Evolutionary conservation across 1,140 invertebrate genomes (phyloP).

Genomic region (Xylocopa sonorina): DNA sequence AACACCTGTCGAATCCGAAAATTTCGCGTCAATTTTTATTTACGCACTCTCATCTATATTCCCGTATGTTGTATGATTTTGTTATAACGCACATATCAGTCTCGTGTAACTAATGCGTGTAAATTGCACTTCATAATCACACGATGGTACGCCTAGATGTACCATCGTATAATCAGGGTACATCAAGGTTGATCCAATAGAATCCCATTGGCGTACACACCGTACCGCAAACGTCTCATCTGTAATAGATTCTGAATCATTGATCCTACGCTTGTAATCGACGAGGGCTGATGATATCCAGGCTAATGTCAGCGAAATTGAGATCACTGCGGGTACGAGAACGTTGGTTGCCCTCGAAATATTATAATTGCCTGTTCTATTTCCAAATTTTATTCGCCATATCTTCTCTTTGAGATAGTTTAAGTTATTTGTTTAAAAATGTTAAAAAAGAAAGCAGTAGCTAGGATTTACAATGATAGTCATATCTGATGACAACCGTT

Average conservation of each 20-base stretch:
- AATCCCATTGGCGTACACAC: conserved; percentile 35
- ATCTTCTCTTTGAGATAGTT: neutral
- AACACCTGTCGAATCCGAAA: neutral
- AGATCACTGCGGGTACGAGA: conserved; percentile 12
- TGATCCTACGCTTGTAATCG: conserved; percentile 15
- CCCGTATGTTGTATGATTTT: neutral
- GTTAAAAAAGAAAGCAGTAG: neutral
- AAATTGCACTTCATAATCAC: conserved; percentile 50
- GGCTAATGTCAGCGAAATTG: conserved; percentile 39
- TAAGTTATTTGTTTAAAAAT: neutral
- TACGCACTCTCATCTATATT: neutral
- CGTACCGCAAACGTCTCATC: neutral
- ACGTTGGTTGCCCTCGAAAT: neutral
- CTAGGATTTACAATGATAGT: too few relatives aligned
- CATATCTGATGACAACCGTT: too few relatives aligned
- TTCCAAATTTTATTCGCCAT: neutral
- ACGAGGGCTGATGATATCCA: conserved; percentile 38
- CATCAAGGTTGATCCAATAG: conserved; percentile 52
- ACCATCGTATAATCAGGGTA: conserved; percentile 48
- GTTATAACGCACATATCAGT: conserved; percentile 15
- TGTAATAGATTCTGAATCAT: conserved; percentile 11
- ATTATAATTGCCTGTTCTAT: neutral
- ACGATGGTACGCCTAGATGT: conserved; percentile 38
- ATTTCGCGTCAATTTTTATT: neutral
- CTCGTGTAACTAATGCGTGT: conserved; percentile 36